A percentile compares a stretch with the other conserved stretches of the same genome.
phyloP scores from a whole-genome alignment of 2,797 vertebrate genomes.

The Cacajao melanocephalus region DNA sequence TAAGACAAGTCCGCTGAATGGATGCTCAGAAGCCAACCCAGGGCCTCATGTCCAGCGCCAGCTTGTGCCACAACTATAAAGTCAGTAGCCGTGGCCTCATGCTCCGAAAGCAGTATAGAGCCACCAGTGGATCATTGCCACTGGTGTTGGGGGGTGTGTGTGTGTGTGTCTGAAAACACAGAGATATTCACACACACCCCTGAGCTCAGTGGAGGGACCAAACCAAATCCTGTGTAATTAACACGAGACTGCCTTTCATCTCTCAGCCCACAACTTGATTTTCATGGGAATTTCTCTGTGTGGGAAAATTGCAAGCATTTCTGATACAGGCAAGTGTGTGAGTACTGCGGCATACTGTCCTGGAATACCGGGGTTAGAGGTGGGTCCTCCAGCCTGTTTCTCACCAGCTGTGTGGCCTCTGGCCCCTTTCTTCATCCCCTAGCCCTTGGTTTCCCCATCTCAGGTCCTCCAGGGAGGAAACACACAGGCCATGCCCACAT shows the following conservation, averaged over 20 bases:
- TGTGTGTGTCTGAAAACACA: neutral
- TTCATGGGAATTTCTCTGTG: neutral
- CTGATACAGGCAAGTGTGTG: neutral
- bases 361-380: neutral
- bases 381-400: too few species aligned
- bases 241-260: neutral
- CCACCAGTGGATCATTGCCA: fast-evolving
- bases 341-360: neutral
- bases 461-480: neutral
- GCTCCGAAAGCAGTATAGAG: neutral
- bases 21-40: neutral
- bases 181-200: neutral
- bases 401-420: neutral
- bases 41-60: neutral
- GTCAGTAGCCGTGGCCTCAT: neutral
- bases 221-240: neutral
- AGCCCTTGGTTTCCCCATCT: neutral
- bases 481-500: neutral
- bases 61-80: neutral
- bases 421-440: neutral
- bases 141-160: neutral
- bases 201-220: neutral
- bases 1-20: neutral
- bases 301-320: neutral
- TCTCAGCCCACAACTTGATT: neutral